phyloP scores from a whole-genome alignment of 2,888 invertebrate species.

The Lathronympha strigana region DNA sequence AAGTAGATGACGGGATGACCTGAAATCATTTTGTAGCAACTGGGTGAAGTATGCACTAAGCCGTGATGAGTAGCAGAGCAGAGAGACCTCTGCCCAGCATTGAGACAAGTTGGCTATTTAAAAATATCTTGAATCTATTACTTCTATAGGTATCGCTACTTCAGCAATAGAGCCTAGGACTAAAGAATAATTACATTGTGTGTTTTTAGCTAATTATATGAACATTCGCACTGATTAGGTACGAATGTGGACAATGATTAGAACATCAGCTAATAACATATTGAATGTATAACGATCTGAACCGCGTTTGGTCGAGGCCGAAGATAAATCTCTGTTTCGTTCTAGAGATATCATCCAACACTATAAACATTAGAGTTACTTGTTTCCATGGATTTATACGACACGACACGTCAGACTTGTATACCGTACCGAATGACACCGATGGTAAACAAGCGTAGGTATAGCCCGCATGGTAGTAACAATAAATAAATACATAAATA shows the following conservation, averaged over 20 bases:
- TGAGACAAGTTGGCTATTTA: no score
- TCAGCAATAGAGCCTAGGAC: no score
- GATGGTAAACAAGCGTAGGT: background rate
- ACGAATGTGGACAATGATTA: conserved; percentile 7
- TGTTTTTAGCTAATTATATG: background rate
- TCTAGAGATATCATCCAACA: conserved; percentile 47
- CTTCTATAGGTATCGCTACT: no score
- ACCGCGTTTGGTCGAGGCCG: conserved; percentile 43
- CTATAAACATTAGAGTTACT: conserved; percentile 27
- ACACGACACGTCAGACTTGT: background rate
- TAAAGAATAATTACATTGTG: no score
- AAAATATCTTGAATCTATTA: no score
- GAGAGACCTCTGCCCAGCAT: no score
- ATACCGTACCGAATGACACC: background rate
- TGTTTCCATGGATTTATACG: background rate
- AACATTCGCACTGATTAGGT: conserved; percentile 7
- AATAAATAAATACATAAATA: no score
- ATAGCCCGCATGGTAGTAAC: no score
- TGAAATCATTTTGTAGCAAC: no score
- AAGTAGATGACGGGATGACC: no score
- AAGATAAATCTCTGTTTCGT: conserved; percentile 51
- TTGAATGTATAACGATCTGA: conserved; percentile 25
- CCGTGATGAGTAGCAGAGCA: no score
- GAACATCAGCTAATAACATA: conserved; percentile 22
- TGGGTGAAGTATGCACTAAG: no score